Base-by-base conservation (phyloP, 1,140 invertebrate genomes). In the Drosophila insularis region DNA sequence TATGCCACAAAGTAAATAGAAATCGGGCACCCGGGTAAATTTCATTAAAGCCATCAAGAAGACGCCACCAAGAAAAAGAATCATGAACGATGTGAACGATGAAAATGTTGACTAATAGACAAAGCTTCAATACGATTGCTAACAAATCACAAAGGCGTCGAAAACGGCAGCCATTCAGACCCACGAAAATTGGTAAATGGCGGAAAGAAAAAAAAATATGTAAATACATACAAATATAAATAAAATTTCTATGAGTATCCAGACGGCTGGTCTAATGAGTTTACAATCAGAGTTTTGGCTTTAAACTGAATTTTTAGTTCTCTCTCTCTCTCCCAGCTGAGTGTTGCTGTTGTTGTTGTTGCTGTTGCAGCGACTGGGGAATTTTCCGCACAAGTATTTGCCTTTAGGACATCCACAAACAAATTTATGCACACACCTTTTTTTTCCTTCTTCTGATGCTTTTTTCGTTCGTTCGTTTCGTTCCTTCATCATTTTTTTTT, bases 391-490 rank as follows among this genome's bases (percentile, higher is more conserved):
- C 81, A 86, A 71, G 74, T 78, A 80, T 65, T 71, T 35, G 74
- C 78, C 76, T 82, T 75, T 77, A 79, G 84, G 76, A 70, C 69
- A 74, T 70, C 60, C 60, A 32, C 39, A 59, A 40, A 89, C 71
- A 75, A 84, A 89, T 84, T 74, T 84, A 89, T 89, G 85, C 84
- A 71, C 80, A 89, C 84, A 89, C 85, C 85, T 89, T 68, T 79
- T 70, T 72, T 50, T 50, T 19, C 7, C 19, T 50, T 19, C 77
- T 56, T 58, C 14, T 17, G 54, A 61, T 62, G 43, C 14, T 50
- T 50, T 50, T 50, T 21, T 21, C 17, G 17, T 19, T 50, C 17
- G 40, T 7, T 21, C 8, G 7, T 21, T 50, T 19, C 19, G 17
- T 23, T 58, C 14, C 55, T 58, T 84, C 79, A 86, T 27, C 27